These are phyloP conservation scores for Sphyrna mokarran DNA, from an alignment of 2,113 vertebrate species.

Conservation along the genomic window DNA sequence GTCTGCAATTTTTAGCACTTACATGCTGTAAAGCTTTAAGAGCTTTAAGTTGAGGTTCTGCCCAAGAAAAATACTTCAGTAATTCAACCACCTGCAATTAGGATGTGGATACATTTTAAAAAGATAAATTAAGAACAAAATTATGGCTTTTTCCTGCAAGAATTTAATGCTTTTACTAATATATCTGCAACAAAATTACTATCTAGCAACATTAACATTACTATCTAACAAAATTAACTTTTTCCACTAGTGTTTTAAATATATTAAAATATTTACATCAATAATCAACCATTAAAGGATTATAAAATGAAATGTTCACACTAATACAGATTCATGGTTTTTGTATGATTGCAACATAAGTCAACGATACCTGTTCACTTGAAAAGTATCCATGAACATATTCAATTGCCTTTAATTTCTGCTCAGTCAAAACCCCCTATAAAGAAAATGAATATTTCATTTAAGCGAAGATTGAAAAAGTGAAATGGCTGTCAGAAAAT, in stretches of 20 bases:
- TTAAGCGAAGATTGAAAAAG: background rate
- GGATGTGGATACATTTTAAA: background rate
- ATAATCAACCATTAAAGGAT: background rate
- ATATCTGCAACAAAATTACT: background rate
- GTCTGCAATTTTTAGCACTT: conserved; percentile 50
- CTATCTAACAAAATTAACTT: background rate
- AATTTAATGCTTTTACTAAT: background rate
- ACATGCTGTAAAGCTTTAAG: conserved; percentile 95
- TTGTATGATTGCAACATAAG: too few relatives aligned
- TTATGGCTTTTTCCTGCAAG: background rate
- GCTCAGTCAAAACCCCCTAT: conserved; percentile 92
- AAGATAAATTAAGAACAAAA: background rate
- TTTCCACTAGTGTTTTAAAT: background rate
- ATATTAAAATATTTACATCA: background rate
- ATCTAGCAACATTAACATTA: background rate
- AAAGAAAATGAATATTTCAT: conserved; percentile 41
- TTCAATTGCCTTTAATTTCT: conserved; percentile 90
- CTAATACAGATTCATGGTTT: too few relatives aligned
- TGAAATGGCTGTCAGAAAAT: background rate
- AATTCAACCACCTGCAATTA: conserved; percentile 82
- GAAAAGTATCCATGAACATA: conserved; percentile 97
- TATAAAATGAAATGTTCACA: background rate
- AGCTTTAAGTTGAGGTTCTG: conserved; percentile 91
- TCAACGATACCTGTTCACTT: conserved; percentile 81
- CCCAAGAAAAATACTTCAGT: conserved; percentile 94